Conservation (phyloP, 35 echinoderm and acorn worm species). For the Stichopus chloronotus region DNA sequence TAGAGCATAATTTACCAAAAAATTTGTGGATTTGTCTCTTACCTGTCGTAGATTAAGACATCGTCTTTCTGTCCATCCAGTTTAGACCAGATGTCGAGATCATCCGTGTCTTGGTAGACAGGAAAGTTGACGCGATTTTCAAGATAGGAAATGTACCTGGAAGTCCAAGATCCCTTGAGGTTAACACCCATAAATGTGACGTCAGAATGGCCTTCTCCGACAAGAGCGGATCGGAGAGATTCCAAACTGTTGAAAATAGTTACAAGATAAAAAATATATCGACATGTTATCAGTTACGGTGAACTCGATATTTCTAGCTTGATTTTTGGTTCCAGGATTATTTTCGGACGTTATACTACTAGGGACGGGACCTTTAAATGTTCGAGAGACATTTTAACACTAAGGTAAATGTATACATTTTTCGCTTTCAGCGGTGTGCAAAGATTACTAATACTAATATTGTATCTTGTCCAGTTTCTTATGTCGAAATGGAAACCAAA, state of each 20-base stretch:
- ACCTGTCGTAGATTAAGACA: slow-evolving; percentile 80
- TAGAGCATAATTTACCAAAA: too few species aligned
- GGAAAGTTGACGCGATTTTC: slow-evolving; percentile 18
- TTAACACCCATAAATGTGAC: slow-evolving; percentile 24
- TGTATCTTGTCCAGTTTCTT: too few species aligned
- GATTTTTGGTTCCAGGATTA: too few species aligned
- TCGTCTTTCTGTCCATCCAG: slow-evolving; percentile 69
- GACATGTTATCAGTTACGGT: not conserved
- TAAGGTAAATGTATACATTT: too few species aligned
- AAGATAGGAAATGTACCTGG: slow-evolving; percentile 20
- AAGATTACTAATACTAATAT: too few species aligned
- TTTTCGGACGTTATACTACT: too few species aligned
- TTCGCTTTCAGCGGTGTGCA: too few species aligned
- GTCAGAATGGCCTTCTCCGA: slow-evolving; percentile 13
- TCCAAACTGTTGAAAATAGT: not conserved
- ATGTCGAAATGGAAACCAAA: too few species aligned
- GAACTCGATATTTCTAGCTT: too few species aligned
- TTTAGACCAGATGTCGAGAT: slow-evolving; percentile 46
- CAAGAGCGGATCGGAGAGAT: slow-evolving; percentile 6
- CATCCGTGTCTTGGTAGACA: slow-evolving; percentile 49
- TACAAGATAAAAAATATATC: too few species aligned
- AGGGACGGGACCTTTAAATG: too few species aligned
- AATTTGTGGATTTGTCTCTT: not conserved
- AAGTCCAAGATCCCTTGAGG: not conserved
- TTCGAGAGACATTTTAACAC: too few species aligned